Evolutionary conservation across 1,140 invertebrate genomes (phyloP).

Genomic region (Cataglyphis hispanica): DNA sequence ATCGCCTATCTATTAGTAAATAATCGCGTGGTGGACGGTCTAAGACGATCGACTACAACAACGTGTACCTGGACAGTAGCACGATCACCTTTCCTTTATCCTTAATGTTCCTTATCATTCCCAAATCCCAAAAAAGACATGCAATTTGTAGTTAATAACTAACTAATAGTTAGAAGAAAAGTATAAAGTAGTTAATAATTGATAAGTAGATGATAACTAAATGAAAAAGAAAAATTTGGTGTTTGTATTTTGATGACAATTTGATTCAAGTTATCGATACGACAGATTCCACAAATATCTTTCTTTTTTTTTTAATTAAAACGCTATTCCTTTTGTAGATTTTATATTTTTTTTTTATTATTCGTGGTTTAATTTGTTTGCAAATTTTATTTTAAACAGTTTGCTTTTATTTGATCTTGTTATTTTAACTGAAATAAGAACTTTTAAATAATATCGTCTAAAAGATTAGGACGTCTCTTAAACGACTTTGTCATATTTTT

Average conservation of each 20-base stretch:
- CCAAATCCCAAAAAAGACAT: constrained; percentile 2
- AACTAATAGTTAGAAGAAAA: constrained; percentile 19
- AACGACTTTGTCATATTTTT: neutral
- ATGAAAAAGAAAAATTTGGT: constrained; percentile 6
- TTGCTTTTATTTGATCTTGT: neutral
- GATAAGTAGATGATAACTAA: neutral
- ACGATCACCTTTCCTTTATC: constrained; percentile 48
- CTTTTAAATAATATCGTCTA: neutral
- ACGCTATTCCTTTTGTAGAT: constrained; percentile 13
- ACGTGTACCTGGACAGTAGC: constrained; percentile 79
- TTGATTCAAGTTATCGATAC: neutral
- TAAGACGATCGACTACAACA: constrained; percentile 72
- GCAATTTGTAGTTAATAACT: constrained; percentile 43
- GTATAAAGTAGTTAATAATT: constrained; percentile 28
- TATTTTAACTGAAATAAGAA: neutral
- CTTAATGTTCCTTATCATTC: neutral
- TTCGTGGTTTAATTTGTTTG: neutral
- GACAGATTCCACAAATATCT: neutral
- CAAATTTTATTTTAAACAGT: neutral
- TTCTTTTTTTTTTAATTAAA: neutral
- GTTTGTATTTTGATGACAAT: neutral
- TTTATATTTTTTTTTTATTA: constrained; percentile 21
- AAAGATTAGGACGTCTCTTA: neutral
- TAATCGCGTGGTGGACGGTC: constrained; percentile 65
- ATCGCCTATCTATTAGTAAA: constrained; percentile 39